Percentiles rank a stretch among this genome's conserved stretches.
Evolutionary conservation across 2,888 invertebrate species (phyloP).

Genomic region (Heliconius hortense): DNA sequence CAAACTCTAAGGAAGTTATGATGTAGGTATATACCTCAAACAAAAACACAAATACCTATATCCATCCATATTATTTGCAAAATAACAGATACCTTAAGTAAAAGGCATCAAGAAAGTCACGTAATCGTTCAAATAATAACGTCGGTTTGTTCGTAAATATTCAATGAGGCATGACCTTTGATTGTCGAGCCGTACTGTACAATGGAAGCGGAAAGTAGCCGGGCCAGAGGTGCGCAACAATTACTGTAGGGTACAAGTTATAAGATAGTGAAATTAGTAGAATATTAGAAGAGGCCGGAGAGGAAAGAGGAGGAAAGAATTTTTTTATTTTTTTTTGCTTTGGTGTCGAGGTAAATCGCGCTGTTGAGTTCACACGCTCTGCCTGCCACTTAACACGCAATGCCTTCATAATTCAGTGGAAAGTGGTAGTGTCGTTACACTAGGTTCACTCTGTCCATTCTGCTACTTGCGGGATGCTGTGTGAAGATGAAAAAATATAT

Average conservation of each 20-base stretch:
- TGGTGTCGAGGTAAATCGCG: too few species aligned
- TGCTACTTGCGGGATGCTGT: too few species aligned
- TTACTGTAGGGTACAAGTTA: conserved; percentile 51
- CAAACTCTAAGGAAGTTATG: background rate
- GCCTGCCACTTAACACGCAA: too few species aligned
- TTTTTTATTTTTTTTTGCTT: too few species aligned
- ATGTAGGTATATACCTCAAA: background rate
- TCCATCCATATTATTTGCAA: conserved; percentile 3
- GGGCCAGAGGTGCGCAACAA: conserved; percentile 68
- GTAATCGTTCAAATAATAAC: conserved; percentile 45
- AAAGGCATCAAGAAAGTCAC: conserved; percentile 39
- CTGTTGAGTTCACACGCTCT: too few species aligned
- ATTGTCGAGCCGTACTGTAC: conserved; percentile 50
- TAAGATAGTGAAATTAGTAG: background rate
- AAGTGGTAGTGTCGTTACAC: too few species aligned
- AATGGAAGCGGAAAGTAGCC: conserved; percentile 70
- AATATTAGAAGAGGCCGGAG: background rate
- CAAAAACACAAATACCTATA: background rate
- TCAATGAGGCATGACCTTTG: conserved; percentile 52
- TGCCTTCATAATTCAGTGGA: too few species aligned
- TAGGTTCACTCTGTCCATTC: too few species aligned
- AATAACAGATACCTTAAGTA: conserved; percentile 18
- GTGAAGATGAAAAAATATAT: too few species aligned
- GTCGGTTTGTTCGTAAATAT: conserved; percentile 51
- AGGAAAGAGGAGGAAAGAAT: too few species aligned